Evolutionary conservation across 2,113 vertebrate species (phyloP).

Genomic region (Megalops atlanticus): DNA sequence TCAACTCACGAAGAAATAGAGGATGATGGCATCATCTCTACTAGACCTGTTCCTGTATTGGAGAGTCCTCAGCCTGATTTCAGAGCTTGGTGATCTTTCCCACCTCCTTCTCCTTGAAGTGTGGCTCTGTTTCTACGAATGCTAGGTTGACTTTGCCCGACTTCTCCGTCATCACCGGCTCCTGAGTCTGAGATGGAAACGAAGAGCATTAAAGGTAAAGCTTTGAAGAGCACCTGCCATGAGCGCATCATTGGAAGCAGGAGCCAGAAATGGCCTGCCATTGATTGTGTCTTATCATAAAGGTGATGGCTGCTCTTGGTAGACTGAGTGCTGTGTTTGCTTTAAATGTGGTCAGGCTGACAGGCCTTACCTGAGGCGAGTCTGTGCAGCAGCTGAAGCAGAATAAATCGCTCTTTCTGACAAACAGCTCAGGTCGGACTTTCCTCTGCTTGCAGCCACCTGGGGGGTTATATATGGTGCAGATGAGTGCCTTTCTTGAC

Average conservation of each 20-base stretch:
- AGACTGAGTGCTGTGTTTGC: neutral
- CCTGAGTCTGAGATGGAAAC: slow-evolving; percentile 45
- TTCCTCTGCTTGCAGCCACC: slow-evolving; percentile 71
- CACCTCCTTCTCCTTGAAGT: slow-evolving; percentile 39
- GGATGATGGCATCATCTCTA: neutral
- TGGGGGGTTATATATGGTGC: slow-evolving; percentile 30
- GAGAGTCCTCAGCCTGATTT: neutral
- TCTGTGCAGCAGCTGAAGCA: slow-evolving; percentile 54
- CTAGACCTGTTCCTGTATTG: neutral
- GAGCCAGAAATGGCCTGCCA: neutral
- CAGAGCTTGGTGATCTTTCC: slow-evolving; percentile 60
- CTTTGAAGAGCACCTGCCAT: neutral
- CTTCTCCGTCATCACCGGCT: slow-evolving; percentile 47
- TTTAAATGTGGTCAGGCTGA: slow-evolving; percentile 11
- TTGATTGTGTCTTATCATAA: neutral
- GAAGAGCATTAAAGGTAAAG: neutral
- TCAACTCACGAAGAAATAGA: neutral
- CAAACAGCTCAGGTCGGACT: slow-evolving; percentile 58
- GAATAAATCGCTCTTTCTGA: slow-evolving; percentile 62
- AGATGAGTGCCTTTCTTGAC: too few species aligned
- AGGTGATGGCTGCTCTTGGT: neutral
- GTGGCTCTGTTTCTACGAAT: slow-evolving; percentile 43
- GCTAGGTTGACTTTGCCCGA: slow-evolving; percentile 41
- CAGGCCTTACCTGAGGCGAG: slow-evolving; percentile 55
- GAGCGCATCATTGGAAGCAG: neutral